A percentile compares a stretch with the other conserved stretches of the same genome.
Evolutionary conservation across 2,113 vertebrate genomes (phyloP).

Genomic region (Colinus virginianus): DNA sequence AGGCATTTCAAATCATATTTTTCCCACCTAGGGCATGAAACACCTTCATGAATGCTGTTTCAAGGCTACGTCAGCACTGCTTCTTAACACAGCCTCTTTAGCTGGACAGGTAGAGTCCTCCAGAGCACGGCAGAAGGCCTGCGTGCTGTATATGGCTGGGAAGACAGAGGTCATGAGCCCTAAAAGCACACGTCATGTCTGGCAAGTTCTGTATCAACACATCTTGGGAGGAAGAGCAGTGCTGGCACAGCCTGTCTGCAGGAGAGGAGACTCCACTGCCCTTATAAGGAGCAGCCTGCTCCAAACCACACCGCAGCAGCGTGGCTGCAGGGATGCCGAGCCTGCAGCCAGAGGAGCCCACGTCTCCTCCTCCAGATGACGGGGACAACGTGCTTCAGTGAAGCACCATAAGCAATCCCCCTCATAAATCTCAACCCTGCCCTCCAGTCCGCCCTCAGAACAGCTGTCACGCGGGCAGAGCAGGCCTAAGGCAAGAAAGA

Average conservation of each 20-base stretch:
- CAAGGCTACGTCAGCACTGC: neutral
- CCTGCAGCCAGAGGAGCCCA: neutral
- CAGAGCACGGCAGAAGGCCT: neutral
- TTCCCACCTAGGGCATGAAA: neutral
- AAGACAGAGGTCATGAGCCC: neutral
- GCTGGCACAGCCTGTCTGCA: neutral
- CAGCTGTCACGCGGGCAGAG: neutral
- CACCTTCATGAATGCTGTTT: neutral
- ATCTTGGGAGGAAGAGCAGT: conserved; percentile 30
- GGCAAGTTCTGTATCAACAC: conserved; percentile 58
- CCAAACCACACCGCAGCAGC: neutral
- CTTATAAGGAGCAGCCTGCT: conserved; percentile 62
- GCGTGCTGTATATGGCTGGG: neutral
- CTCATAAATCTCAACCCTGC: conserved; percentile 35
- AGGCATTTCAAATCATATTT: neutral
- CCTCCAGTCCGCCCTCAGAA: neutral
- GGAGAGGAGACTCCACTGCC: conserved; percentile 47
- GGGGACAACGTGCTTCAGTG: neutral
- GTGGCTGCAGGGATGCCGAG: neutral
- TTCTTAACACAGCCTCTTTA: neutral
- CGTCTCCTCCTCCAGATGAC: neutral
- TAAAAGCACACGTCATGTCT: conserved; percentile 2
- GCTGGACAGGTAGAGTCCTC: neutral
- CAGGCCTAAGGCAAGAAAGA: neutral
- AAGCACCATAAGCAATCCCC: conserved; percentile 10